These are phyloP conservation scores for Drosophila mercatorum DNA, from an alignment of 2,888 invertebrate species.

Conservation along the genomic window DNA sequence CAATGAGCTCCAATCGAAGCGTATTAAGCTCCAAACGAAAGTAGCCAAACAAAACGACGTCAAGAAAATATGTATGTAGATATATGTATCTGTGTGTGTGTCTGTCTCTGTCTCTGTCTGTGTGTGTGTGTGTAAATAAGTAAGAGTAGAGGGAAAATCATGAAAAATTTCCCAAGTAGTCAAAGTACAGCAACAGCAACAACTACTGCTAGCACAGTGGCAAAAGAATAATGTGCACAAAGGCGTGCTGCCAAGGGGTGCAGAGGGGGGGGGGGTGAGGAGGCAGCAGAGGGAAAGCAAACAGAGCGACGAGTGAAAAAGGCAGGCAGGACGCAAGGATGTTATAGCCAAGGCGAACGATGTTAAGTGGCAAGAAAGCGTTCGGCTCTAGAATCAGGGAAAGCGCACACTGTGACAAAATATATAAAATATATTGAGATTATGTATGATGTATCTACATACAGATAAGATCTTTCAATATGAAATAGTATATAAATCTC, in stretches of 20 bases:
- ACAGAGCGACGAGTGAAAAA: conserved; percentile 37
- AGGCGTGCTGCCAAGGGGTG: conserved; percentile 23
- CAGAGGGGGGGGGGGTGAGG: not conserved
- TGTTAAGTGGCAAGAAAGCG: conserved; percentile 43
- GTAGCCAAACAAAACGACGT: conserved; percentile 64
- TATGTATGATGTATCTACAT: too few relatives aligned
- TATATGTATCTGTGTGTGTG: conserved; percentile 1
- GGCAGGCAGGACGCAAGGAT: conserved; percentile 26
- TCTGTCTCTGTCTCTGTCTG: not conserved
- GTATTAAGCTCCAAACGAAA: conserved; percentile 53
- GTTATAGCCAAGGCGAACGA: conserved; percentile 29
- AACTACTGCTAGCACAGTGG: conserved; percentile 50
- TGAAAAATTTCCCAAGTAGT: conserved; percentile 66
- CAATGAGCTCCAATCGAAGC: conserved; percentile 42
- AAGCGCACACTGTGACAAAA: conserved; percentile 18
- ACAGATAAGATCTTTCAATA: too few relatives aligned
- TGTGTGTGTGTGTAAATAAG: conserved; percentile 10
- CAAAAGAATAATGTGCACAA: conserved; percentile 62
- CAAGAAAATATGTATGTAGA: conserved; percentile 29
- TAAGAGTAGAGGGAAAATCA: conserved; percentile 48
- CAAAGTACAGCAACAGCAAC: conserved; percentile 43
- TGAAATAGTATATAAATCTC: too few relatives aligned
- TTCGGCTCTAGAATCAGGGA: conserved; percentile 22
- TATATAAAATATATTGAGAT: too few relatives aligned
- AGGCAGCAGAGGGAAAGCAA: conserved; percentile 27